Evolutionary conservation across 2,113 vertebrate species (phyloP).

Genomic region (Bos indicus): DNA sequence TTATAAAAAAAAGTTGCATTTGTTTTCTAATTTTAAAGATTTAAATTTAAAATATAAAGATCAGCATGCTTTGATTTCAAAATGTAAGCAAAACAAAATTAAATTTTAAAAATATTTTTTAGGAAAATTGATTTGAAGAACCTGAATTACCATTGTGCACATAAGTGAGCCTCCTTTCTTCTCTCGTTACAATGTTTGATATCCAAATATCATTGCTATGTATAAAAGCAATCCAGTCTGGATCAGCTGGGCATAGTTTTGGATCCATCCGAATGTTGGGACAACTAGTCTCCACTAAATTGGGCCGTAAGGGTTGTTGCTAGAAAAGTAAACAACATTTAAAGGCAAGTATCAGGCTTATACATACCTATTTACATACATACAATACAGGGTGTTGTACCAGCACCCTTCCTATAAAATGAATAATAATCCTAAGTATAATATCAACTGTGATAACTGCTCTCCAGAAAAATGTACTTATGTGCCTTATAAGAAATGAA

Average conservation of each 20-base stretch:
- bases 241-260: conserved; percentile 85
- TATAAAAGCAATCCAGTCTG: conserved; percentile 87
- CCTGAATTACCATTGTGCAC: conserved; percentile 83
- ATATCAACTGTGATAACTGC: neutral
- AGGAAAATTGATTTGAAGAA: neutral
- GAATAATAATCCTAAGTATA: conserved; percentile 30
- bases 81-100: conserved; percentile 29
- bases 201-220: conserved; percentile 88
- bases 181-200: conserved; percentile 82
- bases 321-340: conserved; percentile 67
- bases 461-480: conserved; percentile 5
- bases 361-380: neutral
- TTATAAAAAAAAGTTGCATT: neutral
- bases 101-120: neutral
- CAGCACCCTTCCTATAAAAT: neutral
- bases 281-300: conserved; percentile 85
- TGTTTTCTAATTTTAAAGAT: neutral
- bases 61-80: neutral
- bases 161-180: conserved; percentile 85
- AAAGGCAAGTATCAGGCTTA: conserved; percentile 8
- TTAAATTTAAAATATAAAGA: conserved; percentile 24
- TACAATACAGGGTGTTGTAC: neutral
- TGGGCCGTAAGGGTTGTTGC: conserved; percentile 84
- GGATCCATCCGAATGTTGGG: conserved; percentile 89
- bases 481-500: neutral